These are phyloP conservation scores for Sebastolobus altivelis DNA, from an alignment of 2,797 vertebrate species.

Conservation along the genomic window DNA sequence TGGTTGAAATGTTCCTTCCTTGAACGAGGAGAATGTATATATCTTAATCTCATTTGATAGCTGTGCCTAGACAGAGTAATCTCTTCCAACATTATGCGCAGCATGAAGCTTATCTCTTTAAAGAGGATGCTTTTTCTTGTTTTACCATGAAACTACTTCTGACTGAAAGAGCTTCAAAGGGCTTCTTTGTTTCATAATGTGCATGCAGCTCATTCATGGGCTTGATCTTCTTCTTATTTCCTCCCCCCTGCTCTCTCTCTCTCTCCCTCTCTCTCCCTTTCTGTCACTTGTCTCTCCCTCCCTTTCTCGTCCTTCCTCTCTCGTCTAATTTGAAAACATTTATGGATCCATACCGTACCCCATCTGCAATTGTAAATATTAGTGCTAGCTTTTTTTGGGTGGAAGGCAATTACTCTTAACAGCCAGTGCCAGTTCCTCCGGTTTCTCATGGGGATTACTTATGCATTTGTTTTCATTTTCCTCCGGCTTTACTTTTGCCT, in stretches of 20 bases:
- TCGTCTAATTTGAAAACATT: slow-evolving; percentile 61
- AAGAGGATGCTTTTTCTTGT: slow-evolving; percentile 87
- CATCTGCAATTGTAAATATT: slow-evolving; percentile 79
- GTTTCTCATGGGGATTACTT: slow-evolving; percentile 79
- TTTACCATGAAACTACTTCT: slow-evolving; percentile 88
- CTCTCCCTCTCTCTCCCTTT: slow-evolving; percentile 47
- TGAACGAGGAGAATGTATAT: slow-evolving; percentile 78
- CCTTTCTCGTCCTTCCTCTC: slow-evolving; percentile 38
- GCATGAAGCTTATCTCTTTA: slow-evolving; percentile 88
- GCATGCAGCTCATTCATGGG: slow-evolving; percentile 87
- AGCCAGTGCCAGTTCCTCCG: slow-evolving; percentile 60
- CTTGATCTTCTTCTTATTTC: slow-evolving; percentile 82
- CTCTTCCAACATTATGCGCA: slow-evolving; percentile 83
- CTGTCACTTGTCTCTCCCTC: slow-evolving; percentile 52
- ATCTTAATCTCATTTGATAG: slow-evolving; percentile 87
- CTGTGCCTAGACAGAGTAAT: slow-evolving; percentile 88
- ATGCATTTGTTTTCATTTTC: slow-evolving; percentile 82
- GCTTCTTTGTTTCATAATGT: slow-evolving; percentile 88
- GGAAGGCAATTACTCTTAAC: slow-evolving; percentile 80
- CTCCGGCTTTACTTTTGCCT: slow-evolving; percentile 70
- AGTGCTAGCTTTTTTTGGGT: slow-evolving; percentile 65
- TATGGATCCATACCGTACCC: slow-evolving; percentile 63
- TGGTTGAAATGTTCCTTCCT: slow-evolving; percentile 70
- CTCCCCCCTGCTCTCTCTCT: slow-evolving; percentile 64
- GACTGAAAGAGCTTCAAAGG: slow-evolving; percentile 88